These are phyloP conservation scores for Choloepus didactylus DNA, from an alignment of 2,797 vertebrate species.

Conservation along the genomic window DNA sequence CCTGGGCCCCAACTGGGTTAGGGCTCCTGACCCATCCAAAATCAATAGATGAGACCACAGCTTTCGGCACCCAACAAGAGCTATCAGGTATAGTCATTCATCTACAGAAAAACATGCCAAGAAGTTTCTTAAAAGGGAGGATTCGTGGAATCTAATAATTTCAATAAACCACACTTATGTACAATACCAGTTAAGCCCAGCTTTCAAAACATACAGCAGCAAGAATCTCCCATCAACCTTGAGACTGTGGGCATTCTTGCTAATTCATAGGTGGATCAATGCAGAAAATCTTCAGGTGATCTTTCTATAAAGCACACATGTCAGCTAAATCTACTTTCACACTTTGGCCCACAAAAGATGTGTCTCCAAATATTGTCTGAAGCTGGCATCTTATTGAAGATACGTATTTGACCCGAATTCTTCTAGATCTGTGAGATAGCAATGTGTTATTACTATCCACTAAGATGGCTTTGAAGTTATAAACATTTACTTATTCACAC, in stretches of 20 bases:
- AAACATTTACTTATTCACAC: slow-evolving; percentile 40
- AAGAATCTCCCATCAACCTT: not conserved
- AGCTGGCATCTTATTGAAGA: not conserved
- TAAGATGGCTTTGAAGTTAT: slow-evolving; percentile 40
- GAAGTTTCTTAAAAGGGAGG: not conserved
- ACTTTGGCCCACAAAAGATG: not conserved
- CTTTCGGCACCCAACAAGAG: not conserved
- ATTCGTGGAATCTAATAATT: slow-evolving; percentile 24
- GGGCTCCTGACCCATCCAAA: not conserved
- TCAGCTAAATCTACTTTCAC: not conserved
- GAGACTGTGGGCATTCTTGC: not conserved
- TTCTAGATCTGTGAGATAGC: not conserved
- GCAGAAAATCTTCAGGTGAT: slow-evolving; percentile 47
- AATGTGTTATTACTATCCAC: not conserved
- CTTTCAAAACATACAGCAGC: not conserved
- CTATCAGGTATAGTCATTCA: not conserved
- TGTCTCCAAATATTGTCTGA: not conserved
- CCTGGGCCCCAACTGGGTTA: not conserved
- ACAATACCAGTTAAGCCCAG: not conserved
- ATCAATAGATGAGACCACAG: not conserved
- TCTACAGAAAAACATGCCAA: not conserved
- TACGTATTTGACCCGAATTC: slow-evolving; percentile 21
- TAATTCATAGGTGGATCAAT: slow-evolving; percentile 63
- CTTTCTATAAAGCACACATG: slow-evolving; percentile 31
- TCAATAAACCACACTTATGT: not conserved